These are phyloP conservation scores for Andrena fulva DNA, from an alignment of 2,888 invertebrate genomes.

Conservation along the genomic window DNA sequence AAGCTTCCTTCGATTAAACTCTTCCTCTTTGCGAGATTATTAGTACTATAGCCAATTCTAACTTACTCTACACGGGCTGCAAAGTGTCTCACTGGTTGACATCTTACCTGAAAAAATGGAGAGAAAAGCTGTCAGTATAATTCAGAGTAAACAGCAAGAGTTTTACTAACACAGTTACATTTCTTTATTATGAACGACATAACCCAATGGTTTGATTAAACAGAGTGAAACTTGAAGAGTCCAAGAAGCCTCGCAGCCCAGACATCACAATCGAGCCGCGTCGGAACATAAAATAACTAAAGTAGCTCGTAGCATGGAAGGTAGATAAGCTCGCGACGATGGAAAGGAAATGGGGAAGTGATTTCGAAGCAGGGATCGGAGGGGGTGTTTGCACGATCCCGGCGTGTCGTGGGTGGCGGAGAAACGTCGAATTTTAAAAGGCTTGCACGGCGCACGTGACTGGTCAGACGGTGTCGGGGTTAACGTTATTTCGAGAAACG, in stretches of 20 bases:
- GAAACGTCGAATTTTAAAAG: conserved; percentile 61
- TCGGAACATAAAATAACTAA: neutral
- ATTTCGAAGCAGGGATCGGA: neutral
- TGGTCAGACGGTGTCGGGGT: conserved; percentile 53
- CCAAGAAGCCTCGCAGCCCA: neutral
- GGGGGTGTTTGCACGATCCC: conserved; percentile 50
- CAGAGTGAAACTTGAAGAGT: no score
- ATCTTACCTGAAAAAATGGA: neutral
- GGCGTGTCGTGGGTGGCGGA: conserved; percentile 19
- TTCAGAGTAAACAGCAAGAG: neutral
- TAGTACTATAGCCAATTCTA: no score
- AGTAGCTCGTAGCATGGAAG: neutral
- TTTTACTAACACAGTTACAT: neutral
- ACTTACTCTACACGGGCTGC: neutral
- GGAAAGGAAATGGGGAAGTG: conserved; percentile 2
- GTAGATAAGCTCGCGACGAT: neutral
- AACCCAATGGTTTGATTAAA: no score
- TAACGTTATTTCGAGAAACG: conserved; percentile 66
- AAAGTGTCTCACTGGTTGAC: neutral
- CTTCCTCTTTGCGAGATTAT: no score
- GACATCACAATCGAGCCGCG: neutral
- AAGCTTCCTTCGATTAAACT: no score
- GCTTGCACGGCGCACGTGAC: conserved; percentile 61
- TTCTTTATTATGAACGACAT: neutral
- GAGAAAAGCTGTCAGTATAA: neutral